These are phyloP conservation scores for Neosilurus mollespiculum DNA, from an alignment of 2,797 vertebrate genomes.

Conservation along the genomic window DNA sequence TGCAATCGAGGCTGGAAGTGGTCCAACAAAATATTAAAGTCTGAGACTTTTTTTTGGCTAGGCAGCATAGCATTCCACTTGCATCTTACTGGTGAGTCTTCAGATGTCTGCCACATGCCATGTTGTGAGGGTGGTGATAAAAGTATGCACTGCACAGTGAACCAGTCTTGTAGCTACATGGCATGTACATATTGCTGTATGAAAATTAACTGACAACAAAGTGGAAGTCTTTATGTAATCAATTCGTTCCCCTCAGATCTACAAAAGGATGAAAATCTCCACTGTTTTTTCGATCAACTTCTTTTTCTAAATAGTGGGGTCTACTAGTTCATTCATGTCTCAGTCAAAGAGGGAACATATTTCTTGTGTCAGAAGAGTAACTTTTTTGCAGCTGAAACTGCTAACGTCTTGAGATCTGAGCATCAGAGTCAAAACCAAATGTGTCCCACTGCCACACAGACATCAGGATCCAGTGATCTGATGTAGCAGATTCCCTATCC, in stretches of 20 bases:
- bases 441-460: neutral
- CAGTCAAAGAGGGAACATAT: neutral
- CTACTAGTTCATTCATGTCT: neutral
- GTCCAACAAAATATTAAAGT: no score
- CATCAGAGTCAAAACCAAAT: neutral
- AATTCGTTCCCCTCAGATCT: neutral
- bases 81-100: neutral
- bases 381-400: neutral
- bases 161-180: neutral
- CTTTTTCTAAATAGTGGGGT: neutral
- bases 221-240: neutral
- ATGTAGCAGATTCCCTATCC: neutral
- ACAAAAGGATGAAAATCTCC: neutral
- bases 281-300: neutral
- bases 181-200: neutral
- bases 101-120: neutral
- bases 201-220: slow-evolving; percentile 5
- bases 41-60: no score
- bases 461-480: neutral
- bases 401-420: neutral
- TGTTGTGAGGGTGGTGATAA: neutral
- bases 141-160: neutral
- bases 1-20: no score
- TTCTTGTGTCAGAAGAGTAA: neutral
- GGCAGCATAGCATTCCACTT: no score